Base-by-base conservation (phyloP, 2,888 invertebrate genomes). In the Sinopyrophorus schimmeli region DNA sequence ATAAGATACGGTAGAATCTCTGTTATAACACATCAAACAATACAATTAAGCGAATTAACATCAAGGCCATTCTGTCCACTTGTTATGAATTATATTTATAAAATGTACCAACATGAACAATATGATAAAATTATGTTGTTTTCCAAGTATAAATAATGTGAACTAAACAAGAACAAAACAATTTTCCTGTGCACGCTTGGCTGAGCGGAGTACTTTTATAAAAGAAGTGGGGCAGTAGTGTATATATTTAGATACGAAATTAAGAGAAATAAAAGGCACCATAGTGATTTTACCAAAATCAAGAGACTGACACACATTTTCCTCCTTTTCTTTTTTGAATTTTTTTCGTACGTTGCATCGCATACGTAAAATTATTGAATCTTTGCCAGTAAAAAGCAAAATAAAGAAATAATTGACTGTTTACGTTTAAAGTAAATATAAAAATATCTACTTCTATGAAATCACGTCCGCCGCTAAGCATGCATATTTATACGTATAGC, bases 191-290 rank as follows among this genome's bases (percentile, higher is more conserved):
- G 16, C 39, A 47, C 32, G 47, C 47, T 47, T 15, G 11, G 39
- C 27, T 31, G 27, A 47, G 47, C 38, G 31, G 11, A 32, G 17
- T 21, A 37, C 31, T 46, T 31, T 46, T 35, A 46, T 17, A 30
- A 15, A 11, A 18, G 32, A 47, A 39, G 30, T 47, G 47, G 47
- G 47, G 38, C 47, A 47, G 39, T 47, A 28, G 47, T 47, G 26
- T 47, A 46, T n/a, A n/a, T 20, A 32, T 32, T 32, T 20, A 31
- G 32, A 12, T 7, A 32, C 20, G 20, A 20, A 32, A 32, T 20
- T 5, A 16, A 20, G 20, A 32, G 17, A 7, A 32, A 9, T 16
- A 18, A 11, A n/a, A 12, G 3, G 32, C 4, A 34, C 7, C 5
- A 7, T 4, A 6, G 24, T 37, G 15, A 24, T 24, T 37, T 16